Evolutionary conservation across 92 coral and sea anemone species (phyloP).

Genomic region (Epizoanthus illoricatus): DNA sequence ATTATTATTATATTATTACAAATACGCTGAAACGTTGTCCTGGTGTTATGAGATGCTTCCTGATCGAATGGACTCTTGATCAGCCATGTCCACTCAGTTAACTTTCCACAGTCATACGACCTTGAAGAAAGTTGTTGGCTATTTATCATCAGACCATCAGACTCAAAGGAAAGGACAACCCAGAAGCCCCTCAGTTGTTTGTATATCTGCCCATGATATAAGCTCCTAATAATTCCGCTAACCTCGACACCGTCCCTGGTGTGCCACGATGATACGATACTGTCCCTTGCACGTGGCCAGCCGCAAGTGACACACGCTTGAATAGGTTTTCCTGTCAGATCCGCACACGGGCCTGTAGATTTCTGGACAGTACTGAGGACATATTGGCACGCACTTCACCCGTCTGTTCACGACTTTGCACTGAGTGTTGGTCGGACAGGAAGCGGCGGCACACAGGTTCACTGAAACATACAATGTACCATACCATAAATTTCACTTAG

Average conservation of each 20-base stretch:
- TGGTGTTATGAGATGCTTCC: too few species aligned
- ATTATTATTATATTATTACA: too few species aligned
- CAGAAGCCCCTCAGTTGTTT: too few species aligned
- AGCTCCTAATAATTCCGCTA: background rate
- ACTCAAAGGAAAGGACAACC: too few species aligned
- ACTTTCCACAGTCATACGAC: too few species aligned
- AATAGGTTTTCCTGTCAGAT: background rate
- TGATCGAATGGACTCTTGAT: too few species aligned
- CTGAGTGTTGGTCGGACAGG: background rate
- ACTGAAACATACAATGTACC: background rate
- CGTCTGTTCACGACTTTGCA: conserved; percentile 5
- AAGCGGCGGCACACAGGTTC: background rate
- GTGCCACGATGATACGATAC: background rate
- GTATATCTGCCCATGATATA: too few species aligned
- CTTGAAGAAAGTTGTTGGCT: too few species aligned
- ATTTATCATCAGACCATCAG: too few species aligned
- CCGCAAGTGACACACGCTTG: background rate
- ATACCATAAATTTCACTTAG: too few species aligned
- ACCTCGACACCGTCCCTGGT: conserved; percentile 3
- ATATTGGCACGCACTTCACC: background rate
- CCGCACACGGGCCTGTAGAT: conserved; percentile 1
- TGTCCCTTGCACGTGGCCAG: background rate
- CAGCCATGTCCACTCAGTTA: too few species aligned
- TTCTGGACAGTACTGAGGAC: background rate
- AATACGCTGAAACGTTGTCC: too few species aligned